Evolutionary conservation across 2,888 invertebrate species (phyloP).

Genomic region (Phytoseiulus persimilis): DNA sequence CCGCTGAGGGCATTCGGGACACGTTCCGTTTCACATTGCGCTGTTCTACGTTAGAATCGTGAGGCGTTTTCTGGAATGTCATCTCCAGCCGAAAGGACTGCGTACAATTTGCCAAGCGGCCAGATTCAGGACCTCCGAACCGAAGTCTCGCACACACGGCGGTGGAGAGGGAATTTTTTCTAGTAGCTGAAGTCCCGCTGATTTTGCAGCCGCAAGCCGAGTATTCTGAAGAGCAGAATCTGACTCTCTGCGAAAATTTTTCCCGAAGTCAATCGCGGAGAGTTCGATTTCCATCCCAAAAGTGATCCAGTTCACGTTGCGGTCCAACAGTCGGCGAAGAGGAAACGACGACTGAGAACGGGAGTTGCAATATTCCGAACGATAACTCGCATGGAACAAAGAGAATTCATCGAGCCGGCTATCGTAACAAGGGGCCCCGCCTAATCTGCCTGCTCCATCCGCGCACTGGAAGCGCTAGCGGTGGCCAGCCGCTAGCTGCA

Average conservation of each 20-base stretch:
- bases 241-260: no score
- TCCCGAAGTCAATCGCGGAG: no score
- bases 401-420: neutral
- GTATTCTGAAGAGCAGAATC: no score
- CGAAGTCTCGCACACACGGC: neutral
- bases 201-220: no score
- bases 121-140: neutral
- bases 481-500: neutral
- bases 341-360: neutral
- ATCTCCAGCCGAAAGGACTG: neutral
- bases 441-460: neutral
- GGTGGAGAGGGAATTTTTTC: neutral
- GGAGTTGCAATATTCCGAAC: neutral
- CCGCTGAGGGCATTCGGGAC: neutral
- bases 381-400: neutral
- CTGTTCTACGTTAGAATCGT: neutral
- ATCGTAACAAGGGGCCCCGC: neutral
- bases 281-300: no score
- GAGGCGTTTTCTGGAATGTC: neutral
- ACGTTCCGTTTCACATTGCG: neutral
- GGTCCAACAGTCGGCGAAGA: neutral
- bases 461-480: neutral
- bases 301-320: no score
- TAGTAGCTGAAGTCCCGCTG: no score
- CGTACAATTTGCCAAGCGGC: neutral